Evolutionary conservation across 2,797 vertebrate genomes (phyloP).

Genomic region (Platyrinchus mystaceus): DNA sequence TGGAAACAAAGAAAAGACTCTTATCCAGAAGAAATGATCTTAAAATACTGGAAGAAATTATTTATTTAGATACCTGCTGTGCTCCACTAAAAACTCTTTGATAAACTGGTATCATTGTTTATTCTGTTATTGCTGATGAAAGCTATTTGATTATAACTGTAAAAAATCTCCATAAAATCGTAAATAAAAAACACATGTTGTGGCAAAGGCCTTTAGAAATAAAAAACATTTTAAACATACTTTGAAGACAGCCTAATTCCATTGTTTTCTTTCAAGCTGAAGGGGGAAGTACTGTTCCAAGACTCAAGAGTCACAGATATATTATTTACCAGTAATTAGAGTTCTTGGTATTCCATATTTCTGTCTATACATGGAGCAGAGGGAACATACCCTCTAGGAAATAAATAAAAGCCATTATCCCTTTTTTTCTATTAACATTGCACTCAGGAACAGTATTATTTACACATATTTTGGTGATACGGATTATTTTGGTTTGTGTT

Average conservation of each 20-base stretch:
- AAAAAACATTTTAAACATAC: conserved; percentile 49
- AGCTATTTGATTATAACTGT: conserved; percentile 54
- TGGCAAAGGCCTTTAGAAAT: conserved; percentile 39
- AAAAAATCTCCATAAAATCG: conserved; percentile 46
- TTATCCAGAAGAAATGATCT: not conserved
- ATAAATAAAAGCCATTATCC: not conserved
- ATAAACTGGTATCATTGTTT: conserved; percentile 58
- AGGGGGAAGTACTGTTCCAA: conserved; percentile 14
- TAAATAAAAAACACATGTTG: conserved; percentile 60
- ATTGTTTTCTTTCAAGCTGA: conserved; percentile 47
- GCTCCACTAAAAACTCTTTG: conserved; percentile 14
- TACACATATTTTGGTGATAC: not conserved
- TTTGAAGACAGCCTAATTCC: conserved; percentile 54
- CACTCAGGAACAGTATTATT: not conserved
- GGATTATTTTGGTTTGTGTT: not conserved
- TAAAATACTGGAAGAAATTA: not conserved
- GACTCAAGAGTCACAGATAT: not conserved
- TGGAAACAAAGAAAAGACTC: not conserved
- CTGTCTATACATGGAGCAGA: not conserved
- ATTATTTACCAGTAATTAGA: not conserved
- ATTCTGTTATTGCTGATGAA: conserved; percentile 57
- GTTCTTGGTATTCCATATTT: not conserved
- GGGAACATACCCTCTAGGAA: not conserved
- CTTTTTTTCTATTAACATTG: not conserved
- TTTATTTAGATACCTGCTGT: conserved; percentile 50